Percentiles rank a stretch among this genome's conserved stretches.
Evolutionary conservation across 2,113 vertebrate genomes (phyloP).

Genomic region (Dipodomys stephensi): DNA sequence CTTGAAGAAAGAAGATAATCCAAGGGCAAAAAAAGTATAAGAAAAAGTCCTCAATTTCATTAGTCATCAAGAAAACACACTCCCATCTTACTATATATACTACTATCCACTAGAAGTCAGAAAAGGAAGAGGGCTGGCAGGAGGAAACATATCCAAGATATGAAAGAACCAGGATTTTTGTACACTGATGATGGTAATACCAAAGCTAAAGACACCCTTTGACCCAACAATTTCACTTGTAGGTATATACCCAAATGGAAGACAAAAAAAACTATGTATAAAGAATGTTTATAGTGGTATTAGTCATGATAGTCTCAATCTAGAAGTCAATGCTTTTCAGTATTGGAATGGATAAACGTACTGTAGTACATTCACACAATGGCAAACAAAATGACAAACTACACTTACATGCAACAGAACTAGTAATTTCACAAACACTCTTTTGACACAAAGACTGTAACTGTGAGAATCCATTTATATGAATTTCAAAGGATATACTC

Average conservation of each 20-base stretch:
- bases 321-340: slow-evolving; percentile 7
- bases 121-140: neutral
- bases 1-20: neutral
- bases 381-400: neutral
- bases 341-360: neutral
- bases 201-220: neutral
- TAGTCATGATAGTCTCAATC: neutral
- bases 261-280: neutral
- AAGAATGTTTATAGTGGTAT: neutral
- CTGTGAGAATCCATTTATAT: neutral
- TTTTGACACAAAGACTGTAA: neutral
- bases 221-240: neutral
- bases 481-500: slow-evolving; percentile 23
- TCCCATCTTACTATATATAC: neutral
- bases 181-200: neutral
- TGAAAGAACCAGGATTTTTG: neutral
- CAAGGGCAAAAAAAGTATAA: neutral
- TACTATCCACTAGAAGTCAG: neutral
- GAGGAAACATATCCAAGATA: neutral
- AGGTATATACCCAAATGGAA: neutral
- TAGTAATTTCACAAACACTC: slow-evolving; percentile 25
- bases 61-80: slow-evolving; percentile 1
- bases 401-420: neutral
- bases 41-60: neutral
- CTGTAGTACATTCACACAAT: neutral